Evolutionary conservation across 1,140 invertebrate genomes (phyloP).

Genomic region (Xylocopa sonorina): DNA sequence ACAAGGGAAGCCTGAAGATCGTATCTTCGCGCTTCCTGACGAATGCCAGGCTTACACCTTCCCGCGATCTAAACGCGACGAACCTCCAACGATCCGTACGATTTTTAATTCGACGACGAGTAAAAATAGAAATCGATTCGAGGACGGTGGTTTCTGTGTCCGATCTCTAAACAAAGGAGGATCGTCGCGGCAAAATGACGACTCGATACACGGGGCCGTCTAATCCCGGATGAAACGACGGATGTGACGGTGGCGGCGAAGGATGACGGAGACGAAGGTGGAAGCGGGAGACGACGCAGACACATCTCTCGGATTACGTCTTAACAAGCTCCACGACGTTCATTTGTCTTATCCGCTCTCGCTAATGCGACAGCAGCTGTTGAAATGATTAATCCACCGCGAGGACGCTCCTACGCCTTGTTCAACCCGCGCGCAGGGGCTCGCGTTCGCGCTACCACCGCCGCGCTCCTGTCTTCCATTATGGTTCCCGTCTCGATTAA

Average conservation of each 20-base stretch:
- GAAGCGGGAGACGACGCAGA: conserved; percentile 71
- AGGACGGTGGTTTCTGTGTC: not conserved
- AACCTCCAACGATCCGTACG: too few relatives aligned
- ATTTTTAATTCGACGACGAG: too few relatives aligned
- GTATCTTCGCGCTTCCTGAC: conserved; percentile 45
- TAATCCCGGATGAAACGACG: conserved; percentile 77
- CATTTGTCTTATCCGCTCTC: conserved; percentile 82
- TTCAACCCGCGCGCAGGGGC: conserved; percentile 5
- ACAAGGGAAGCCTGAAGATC: conserved; percentile 38
- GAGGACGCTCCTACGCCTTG: conserved; percentile 53
- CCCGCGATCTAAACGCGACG: not conserved
- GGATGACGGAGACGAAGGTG: conserved; percentile 55
- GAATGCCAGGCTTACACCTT: not conserved
- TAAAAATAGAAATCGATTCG: not conserved
- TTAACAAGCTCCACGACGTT: conserved; percentile 82
- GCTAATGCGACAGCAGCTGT: conserved; percentile 80
- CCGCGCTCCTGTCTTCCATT: conserved; percentile 31
- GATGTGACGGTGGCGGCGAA: conserved; percentile 48
- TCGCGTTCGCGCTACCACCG: not conserved
- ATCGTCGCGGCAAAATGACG: conserved; percentile 74
- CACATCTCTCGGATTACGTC: conserved; percentile 81
- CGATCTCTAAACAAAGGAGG: conserved; percentile 66
- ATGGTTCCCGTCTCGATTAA: conserved; percentile 53
- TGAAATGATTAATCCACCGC: conserved; percentile 81
- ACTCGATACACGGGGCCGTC: conserved; percentile 64